A percentile compares a stretch with the other conserved stretches of the same genome.
Conservation (phyloP, 1,140 invertebrate genomes). For the Phthorimaea operculella region DNA sequence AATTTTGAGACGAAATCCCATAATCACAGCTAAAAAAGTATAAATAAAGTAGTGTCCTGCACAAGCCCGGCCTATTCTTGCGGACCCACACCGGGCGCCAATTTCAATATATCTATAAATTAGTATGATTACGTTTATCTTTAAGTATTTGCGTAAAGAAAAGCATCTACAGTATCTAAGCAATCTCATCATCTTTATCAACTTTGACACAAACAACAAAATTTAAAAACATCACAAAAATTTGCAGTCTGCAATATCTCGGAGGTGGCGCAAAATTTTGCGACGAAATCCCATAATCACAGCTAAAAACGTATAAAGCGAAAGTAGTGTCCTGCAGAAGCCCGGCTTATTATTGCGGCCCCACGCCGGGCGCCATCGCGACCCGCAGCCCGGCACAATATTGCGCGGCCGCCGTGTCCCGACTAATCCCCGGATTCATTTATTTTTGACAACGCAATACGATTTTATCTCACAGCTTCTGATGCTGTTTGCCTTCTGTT, state of each 20-base stretch:
- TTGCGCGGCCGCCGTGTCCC: conserved; percentile 55
- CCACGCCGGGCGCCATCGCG: conserved; percentile 45
- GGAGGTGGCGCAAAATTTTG: not conserved
- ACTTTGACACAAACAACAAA: too few species aligned
- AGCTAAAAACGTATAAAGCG: conserved; percentile 16
- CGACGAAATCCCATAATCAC: conserved; percentile 12
- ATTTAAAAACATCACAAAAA: too few species aligned
- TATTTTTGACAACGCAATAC: conserved; percentile 68
- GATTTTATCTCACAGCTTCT: conserved; percentile 67
- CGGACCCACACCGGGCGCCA: conserved; percentile 49
- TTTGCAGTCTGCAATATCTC: too few species aligned
- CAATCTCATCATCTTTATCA: too few species aligned
- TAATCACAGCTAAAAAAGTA: conserved; percentile 18
- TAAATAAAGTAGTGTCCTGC: conserved; percentile 18
- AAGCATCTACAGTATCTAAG: too few species aligned
- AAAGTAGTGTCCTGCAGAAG: conserved; percentile 22
- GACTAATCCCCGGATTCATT: conserved; percentile 66
- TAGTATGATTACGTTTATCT: too few species aligned
- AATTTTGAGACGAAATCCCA: conserved; percentile 2
- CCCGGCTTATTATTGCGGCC: conserved; percentile 44
- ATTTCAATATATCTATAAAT: too few species aligned
- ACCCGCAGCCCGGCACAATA: conserved; percentile 34
- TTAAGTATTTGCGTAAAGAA: too few species aligned
- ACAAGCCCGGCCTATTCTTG: conserved; percentile 41
- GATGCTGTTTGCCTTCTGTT: conserved; percentile 67